phyloP scores from a whole-genome alignment of 2,113 vertebrate species.

The Toxotes jaculatrix region DNA sequence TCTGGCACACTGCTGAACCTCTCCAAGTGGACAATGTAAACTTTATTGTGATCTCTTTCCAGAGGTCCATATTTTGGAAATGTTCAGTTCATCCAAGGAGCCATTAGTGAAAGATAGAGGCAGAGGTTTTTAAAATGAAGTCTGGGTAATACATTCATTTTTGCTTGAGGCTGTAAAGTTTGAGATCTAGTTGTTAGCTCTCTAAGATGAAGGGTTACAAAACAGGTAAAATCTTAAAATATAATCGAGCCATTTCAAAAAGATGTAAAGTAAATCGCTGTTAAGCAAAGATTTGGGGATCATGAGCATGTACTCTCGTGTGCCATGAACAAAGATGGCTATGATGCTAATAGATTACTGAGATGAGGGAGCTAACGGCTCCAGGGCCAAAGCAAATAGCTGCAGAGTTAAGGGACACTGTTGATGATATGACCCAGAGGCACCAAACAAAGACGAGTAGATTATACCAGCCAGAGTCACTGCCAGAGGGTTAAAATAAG shows the following conservation, averaged over 20 bases:
- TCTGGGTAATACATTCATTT: neutral
- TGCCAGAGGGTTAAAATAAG: constrained; percentile 22
- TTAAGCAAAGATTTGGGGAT: neutral
- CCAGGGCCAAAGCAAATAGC: constrained; percentile 19
- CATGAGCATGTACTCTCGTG: neutral
- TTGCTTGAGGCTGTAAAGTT: neutral
- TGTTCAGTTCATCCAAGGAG: neutral
- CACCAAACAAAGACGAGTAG: constrained; percentile 28
- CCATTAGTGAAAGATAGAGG: neutral
- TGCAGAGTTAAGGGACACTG: neutral
- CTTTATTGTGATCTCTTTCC: constrained; percentile 1
- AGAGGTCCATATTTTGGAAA: constrained; percentile 21
- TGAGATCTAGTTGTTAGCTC: neutral
- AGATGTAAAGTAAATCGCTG: neutral
- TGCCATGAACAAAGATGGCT: neutral
- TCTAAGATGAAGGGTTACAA: neutral
- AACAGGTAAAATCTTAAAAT: neutral
- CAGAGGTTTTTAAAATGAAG: neutral
- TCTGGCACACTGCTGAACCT: constrained; percentile 16
- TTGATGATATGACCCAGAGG: constrained; percentile 29
- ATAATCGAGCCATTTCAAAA: neutral
- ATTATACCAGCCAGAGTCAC: constrained; percentile 12
- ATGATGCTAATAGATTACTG: constrained; percentile 23
- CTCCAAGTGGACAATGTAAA: neutral
- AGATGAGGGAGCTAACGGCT: constrained; percentile 19